Conservation (phyloP, 2,797 vertebrate genomes). For the Eulemur albifrons region DNA sequence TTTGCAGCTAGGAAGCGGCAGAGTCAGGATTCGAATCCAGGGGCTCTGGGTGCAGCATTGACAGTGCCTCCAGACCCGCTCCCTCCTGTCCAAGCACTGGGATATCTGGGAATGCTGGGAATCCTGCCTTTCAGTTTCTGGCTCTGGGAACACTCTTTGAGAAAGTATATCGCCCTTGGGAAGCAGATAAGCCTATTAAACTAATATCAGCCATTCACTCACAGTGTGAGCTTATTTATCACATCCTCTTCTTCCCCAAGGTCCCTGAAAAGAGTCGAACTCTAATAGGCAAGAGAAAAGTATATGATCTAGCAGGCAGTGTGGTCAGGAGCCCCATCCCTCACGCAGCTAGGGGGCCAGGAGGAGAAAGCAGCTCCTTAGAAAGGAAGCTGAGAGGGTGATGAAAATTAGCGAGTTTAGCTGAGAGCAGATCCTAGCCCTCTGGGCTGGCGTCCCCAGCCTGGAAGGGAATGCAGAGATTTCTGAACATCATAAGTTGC, state of each 20-base stretch:
- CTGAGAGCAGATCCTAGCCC: neutral
- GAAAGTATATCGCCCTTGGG: neutral
- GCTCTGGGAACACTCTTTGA: neutral
- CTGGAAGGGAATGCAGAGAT: neutral
- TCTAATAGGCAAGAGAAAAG: neutral
- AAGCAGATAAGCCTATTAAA: neutral
- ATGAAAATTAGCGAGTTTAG: neutral
- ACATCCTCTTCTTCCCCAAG: neutral
- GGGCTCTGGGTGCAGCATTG: rapidly evolving
- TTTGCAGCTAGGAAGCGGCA: neutral
- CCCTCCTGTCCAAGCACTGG: neutral
- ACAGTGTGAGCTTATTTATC: neutral
- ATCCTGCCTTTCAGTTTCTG: neutral
- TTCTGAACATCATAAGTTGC: neutral
- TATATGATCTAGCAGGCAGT: no score
- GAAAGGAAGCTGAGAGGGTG: neutral
- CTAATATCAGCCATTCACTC: neutral
- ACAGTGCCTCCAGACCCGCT: neutral
- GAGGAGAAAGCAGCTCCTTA: neutral
- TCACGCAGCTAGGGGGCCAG: neutral
- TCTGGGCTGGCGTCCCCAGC: neutral
- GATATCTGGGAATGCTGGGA: neutral
- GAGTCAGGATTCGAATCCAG: neutral
- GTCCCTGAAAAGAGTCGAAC: neutral
- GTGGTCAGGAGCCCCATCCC: neutral